A percentile compares a stretch with the other conserved stretches of the same genome.
phyloP scores from a whole-genome alignment of 2,113 vertebrate species.

The Chelonoidis abingdonii region DNA sequence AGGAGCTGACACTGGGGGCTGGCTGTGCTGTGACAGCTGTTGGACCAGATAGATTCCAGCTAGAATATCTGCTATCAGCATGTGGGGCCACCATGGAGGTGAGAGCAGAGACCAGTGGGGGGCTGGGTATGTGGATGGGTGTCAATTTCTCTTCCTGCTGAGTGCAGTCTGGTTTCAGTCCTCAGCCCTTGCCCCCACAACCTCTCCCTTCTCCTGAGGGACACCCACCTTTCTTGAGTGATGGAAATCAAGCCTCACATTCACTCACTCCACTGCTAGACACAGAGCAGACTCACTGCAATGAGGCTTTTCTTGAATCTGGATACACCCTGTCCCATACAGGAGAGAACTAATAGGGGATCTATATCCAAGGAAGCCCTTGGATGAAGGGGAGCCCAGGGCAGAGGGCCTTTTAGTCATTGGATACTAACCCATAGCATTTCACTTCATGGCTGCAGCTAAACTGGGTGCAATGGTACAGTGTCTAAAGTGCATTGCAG shows the following conservation, averaged over 20 bases:
- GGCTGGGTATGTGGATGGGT: no score
- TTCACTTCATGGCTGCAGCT: not conserved
- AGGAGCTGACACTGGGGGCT: not conserved
- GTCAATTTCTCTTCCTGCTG: not conserved
- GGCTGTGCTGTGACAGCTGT: not conserved
- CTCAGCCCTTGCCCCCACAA: rapidly evolving
- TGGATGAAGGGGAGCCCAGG: not conserved
- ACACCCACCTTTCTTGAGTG: not conserved
- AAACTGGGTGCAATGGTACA: not conserved
- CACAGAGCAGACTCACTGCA: not conserved
- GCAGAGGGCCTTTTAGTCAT: not conserved
- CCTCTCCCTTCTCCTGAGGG: no score
- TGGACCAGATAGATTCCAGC: rapidly evolving
- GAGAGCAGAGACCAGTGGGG: not conserved
- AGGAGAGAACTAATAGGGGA: not conserved
- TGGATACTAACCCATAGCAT: not conserved
- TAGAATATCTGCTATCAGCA: not conserved
- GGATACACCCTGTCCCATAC: not conserved
- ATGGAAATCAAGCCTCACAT: not conserved
- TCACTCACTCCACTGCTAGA: not conserved
- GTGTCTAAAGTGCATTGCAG: not conserved
- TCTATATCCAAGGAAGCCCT: not conserved
- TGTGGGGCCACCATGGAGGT: slow-evolving; percentile 21
- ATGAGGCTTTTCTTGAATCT: not conserved
- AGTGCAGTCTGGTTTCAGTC: not conserved